A percentile compares a stretch with the other conserved stretches of the same genome.
phyloP scores from a whole-genome alignment of 2,888 invertebrate genomes.

The Coenonympha glycerion region DNA sequence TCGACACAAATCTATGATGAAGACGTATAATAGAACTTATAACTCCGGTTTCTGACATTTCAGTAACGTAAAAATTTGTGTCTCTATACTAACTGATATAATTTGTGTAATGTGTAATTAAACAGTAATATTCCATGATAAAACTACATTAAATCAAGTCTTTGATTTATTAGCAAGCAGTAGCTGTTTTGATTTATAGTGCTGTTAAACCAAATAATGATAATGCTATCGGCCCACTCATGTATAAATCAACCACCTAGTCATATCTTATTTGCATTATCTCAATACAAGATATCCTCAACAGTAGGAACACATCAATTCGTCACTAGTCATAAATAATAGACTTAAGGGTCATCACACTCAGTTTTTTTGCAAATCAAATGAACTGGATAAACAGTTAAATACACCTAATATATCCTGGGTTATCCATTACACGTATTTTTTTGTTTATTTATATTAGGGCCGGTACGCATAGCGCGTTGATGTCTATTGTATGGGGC shows the following conservation, averaged over 20 bases:
- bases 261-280: constrained; percentile 4
- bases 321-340: constrained; percentile 12
- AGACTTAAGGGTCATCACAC: constrained; percentile 13
- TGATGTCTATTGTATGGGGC: neutral
- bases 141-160: too few species aligned
- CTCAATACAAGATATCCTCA: neutral
- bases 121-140: too few species aligned
- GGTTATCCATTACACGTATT: constrained; percentile 29
- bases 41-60: too few species aligned
- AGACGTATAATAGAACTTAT: too few species aligned
- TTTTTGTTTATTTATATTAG: constrained; percentile 22
- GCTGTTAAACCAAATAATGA: neutral
- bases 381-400: constrained; percentile 24
- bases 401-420: constrained; percentile 19
- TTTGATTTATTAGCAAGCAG: too few species aligned
- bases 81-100: too few species aligned
- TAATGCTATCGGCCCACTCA: neutral
- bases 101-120: too few species aligned
- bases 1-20: too few species aligned
- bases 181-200: constrained; percentile 1
- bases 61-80: too few species aligned
- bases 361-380: constrained; percentile 7
- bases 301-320: constrained; percentile 5
- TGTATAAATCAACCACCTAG: neutral
- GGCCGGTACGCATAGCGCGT: neutral